Conservation (phyloP, 1,140 invertebrate species). For the Pararge aegeria region DNA sequence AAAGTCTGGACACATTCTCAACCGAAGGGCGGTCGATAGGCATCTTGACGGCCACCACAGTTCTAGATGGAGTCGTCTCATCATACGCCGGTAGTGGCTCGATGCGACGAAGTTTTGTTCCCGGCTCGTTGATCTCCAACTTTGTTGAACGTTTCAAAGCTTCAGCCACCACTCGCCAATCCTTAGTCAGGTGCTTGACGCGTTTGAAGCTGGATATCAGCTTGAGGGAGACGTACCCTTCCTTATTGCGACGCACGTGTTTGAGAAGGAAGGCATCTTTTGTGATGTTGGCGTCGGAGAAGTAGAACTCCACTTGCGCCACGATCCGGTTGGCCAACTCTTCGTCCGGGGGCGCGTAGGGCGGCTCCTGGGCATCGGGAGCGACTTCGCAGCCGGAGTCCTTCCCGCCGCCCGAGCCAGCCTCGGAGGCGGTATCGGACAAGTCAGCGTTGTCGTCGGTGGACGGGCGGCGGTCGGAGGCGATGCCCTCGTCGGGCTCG, state of each 20-base stretch:
- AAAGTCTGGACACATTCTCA: constrained; percentile 93
- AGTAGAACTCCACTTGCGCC: constrained; percentile 95
- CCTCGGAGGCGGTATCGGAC: constrained; percentile 82
- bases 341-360: constrained; percentile 83
- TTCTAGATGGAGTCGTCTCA: constrained; percentile 94
- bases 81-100: constrained; percentile 93
- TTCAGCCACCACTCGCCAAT: constrained; percentile 94
- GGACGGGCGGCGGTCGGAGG: constrained; percentile 66
- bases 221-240: constrained; percentile 96
- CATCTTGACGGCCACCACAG: constrained; percentile 92
- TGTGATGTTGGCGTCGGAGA: constrained; percentile 95
- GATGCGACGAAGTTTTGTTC: constrained; percentile 93
- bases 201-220: constrained; percentile 96
- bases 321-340: constrained; percentile 89
- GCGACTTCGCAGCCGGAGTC: constrained; percentile 84
- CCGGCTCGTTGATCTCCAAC: constrained; percentile 93
- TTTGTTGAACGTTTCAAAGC: constrained; percentile 89
- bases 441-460: constrained; percentile 81
- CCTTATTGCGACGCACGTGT: constrained; percentile 95
- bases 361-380: constrained; percentile 77
- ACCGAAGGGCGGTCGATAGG: constrained; percentile 91
- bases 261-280: constrained; percentile 97
- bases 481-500: constrained; percentile 64
- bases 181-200: constrained; percentile 94
- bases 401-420: constrained; percentile 81